A percentile compares a stretch with the other conserved stretches of the same genome.
Conservation (phyloP, 2,113 vertebrate species). For the Paradoxurus hermaphroditus region DNA sequence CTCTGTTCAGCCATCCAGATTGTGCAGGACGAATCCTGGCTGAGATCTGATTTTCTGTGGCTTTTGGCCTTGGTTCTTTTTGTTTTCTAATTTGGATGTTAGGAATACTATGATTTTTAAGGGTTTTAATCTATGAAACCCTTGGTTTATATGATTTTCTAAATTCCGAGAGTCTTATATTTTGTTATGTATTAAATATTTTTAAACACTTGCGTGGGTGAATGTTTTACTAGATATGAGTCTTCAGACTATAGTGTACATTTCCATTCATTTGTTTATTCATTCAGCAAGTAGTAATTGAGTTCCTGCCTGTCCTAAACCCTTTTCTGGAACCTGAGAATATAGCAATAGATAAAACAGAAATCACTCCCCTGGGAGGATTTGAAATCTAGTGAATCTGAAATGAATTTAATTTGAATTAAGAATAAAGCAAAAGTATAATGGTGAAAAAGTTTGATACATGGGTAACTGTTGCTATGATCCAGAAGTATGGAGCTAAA, state of each 20-base stretch:
- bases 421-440: not conserved
- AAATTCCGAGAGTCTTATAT: not conserved
- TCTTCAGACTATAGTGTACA: not conserved
- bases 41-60: not conserved
- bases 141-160: not conserved
- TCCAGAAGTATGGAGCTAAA: not conserved
- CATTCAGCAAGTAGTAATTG: not conserved
- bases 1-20: not conserved
- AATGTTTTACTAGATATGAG: not conserved
- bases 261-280: not conserved
- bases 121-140: not conserved
- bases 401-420: slow-evolving; percentile 4
- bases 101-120: not conserved
- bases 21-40: not conserved
- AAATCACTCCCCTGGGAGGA: not conserved
- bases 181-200: not conserved
- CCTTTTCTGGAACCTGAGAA: not conserved
- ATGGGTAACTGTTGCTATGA: not conserved
- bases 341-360: not conserved
- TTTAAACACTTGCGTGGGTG: not conserved
- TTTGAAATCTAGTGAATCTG: not conserved
- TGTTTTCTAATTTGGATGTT: not conserved
- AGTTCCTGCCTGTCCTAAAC: not conserved
- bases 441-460: not conserved
- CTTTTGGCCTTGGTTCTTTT: not conserved